These are phyloP conservation scores for Mallateleia sp. DNA, from an alignment of 2,888 invertebrate genomes.

Conservation along the genomic window DNA sequence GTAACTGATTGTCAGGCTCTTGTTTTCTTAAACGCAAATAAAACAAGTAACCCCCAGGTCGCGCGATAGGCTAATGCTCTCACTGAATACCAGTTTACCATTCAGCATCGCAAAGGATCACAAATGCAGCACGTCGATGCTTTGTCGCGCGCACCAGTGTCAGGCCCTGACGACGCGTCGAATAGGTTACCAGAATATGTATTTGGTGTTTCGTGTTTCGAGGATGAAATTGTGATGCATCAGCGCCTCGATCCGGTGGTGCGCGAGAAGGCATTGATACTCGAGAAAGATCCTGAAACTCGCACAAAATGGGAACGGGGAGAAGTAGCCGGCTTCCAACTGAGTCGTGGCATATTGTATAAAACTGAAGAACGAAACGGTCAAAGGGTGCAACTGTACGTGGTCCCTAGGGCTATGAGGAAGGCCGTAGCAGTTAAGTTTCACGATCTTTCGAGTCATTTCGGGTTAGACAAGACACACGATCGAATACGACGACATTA, in stretches of 20 bases:
- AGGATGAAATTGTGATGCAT: conserved; percentile 37
- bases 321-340: background rate
- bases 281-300: background rate
- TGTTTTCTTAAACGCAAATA: conserved; percentile 77
- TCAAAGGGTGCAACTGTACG: conserved; percentile 19
- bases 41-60: conserved; percentile 79
- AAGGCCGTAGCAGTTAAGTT: background rate
- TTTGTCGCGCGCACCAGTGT: conserved; percentile 62
- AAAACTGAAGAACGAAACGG: conserved; percentile 6
- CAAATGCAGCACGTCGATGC: too few relatives aligned
- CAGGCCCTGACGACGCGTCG: background rate
- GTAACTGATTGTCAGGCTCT: conserved; percentile 43
- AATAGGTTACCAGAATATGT: background rate
- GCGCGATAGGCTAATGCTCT: conserved; percentile 64
- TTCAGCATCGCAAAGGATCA: too few relatives aligned
- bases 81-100: conserved; percentile 69
- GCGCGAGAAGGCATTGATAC: conserved; percentile 3
- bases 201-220: background rate
- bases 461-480: conserved; percentile 71
- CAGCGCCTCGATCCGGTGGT: conserved; percentile 26
- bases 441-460: background rate
- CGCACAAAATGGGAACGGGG: background rate
- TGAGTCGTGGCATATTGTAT: background rate
- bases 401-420: background rate
- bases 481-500: conserved; percentile 66